phyloP scores from a whole-genome alignment of 2,888 invertebrate species.

The Callyntrura guangdongensis region DNA sequence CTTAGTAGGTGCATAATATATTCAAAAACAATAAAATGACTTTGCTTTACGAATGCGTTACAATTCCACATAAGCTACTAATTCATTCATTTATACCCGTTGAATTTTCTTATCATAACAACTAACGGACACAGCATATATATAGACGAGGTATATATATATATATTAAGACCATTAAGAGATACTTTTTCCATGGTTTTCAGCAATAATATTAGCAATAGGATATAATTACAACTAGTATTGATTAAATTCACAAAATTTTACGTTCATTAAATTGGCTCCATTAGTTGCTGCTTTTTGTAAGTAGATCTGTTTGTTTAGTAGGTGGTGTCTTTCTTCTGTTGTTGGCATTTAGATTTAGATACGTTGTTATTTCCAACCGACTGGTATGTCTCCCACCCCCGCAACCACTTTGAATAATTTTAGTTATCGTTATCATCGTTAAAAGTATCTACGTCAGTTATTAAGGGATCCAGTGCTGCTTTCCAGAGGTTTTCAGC shows the following conservation, averaged over 20 bases:
- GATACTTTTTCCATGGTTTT: not conserved
- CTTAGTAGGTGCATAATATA: not conserved
- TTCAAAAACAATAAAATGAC: not conserved
- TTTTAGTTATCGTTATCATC: slow-evolving; percentile 28
- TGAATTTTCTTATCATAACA: not conserved
- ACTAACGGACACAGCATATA: not conserved
- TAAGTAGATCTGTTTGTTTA: not conserved
- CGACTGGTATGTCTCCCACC: slow-evolving; percentile 15
- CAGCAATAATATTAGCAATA: slow-evolving; percentile 12
- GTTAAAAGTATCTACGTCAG: slow-evolving; percentile 4
- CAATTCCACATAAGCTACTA: not conserved
- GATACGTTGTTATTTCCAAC: not conserved
- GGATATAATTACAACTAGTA: not conserved
- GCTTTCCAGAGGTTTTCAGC: slow-evolving; percentile 39
- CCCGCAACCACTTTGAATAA: not conserved
- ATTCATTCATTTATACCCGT: too few relatives aligned
- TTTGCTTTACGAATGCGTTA: not conserved
- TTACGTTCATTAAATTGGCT: slow-evolving; percentile 10
- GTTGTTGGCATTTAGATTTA: slow-evolving; percentile 3
- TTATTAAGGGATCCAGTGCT: slow-evolving; percentile 43
- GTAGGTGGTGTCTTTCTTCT: slow-evolving; percentile 46
- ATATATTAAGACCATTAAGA: not conserved
- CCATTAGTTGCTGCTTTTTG: slow-evolving; percentile 15
- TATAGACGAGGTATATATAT: slow-evolving; percentile 8
- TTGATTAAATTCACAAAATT: slow-evolving; percentile 3